Percentiles rank a stretch among this genome's conserved stretches.
Conservation (phyloP, 2,113 vertebrate genomes). For the Grammomys dolichurus region DNA sequence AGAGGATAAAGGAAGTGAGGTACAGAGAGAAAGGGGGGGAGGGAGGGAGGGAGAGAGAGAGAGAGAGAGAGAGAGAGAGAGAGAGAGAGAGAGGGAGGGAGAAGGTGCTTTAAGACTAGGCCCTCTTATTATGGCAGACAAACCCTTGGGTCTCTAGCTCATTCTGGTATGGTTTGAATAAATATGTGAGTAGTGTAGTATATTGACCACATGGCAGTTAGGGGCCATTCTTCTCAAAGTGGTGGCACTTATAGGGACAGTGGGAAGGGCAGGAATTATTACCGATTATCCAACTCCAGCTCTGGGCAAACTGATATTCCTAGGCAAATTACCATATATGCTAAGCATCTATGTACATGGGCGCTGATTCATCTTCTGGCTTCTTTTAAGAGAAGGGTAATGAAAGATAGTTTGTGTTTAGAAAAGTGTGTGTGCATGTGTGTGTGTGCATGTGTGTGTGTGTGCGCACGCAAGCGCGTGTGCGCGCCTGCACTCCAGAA, state of each 20-base stretch:
- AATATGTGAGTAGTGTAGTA: too few species aligned
- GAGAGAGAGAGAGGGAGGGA: not conserved
- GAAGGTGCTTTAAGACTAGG: not conserved
- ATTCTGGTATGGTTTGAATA: not conserved
- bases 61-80: not conserved
- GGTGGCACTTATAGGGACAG: too few species aligned
- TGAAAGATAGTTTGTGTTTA: not conserved
- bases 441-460: not conserved
- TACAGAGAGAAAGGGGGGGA: too few species aligned
- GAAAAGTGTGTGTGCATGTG: not conserved
- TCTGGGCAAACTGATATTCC: not conserved
- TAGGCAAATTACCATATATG: not conserved
- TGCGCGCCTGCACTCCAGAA: not conserved
- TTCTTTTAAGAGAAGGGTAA: constrained; percentile 34
- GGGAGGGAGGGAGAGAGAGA: too few species aligned
- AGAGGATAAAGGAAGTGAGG: not conserved
- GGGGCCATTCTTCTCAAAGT: not conserved
- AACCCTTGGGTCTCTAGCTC: not conserved
- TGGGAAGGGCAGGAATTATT: not conserved
- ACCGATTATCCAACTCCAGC: not conserved
- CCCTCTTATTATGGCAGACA: not conserved
- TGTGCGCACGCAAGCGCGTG: not conserved
- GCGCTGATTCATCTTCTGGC: not conserved
- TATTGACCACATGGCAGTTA: not conserved
- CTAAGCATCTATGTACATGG: not conserved